These are phyloP conservation scores for Oreotragus oreotragus DNA, from an alignment of 2,113 vertebrate species.

Conservation along the genomic window DNA sequence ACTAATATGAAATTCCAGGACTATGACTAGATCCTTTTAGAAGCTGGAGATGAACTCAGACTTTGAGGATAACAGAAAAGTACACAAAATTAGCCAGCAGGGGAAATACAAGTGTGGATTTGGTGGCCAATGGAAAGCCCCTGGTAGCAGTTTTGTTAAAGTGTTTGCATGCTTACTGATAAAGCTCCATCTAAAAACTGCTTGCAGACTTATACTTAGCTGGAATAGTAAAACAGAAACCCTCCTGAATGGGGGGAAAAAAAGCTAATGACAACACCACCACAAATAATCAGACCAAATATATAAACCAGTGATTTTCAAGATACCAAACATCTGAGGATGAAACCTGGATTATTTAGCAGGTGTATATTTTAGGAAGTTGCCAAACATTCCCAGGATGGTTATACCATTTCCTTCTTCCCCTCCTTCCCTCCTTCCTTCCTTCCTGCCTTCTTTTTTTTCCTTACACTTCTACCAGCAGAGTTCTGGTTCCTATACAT, in stretches of 20 bases:
- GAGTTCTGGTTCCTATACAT: not conserved
- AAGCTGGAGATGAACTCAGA: not conserved
- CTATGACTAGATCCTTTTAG: not conserved
- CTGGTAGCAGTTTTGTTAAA: not conserved
- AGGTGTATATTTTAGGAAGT: not conserved
- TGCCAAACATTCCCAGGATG: not conserved
- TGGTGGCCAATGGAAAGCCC: not conserved
- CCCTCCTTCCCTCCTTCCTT: not conserved
- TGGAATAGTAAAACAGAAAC: not conserved
- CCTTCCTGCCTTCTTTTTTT: not conserved
- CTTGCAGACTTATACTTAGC: not conserved
- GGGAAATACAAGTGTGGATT: not conserved
- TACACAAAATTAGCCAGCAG: not conserved
- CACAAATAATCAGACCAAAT: too few relatives aligned
- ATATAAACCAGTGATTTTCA: too few relatives aligned
- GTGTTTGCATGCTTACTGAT: rapidly evolving
- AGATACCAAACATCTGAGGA: not conserved
- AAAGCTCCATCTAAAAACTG: not conserved
- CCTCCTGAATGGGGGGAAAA: not conserved
- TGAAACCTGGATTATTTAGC: not conserved
- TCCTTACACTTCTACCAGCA: not conserved
- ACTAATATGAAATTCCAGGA: not conserved
- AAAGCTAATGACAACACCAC: not conserved
- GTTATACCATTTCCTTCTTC: not conserved
- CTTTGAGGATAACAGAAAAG: not conserved